Percentiles rank a stretch among this genome's conserved stretches.
These are phyloP conservation scores for Sogatella furcifera DNA, from an alignment of 1,140 invertebrate genomes.

Conservation along the genomic window DNA sequence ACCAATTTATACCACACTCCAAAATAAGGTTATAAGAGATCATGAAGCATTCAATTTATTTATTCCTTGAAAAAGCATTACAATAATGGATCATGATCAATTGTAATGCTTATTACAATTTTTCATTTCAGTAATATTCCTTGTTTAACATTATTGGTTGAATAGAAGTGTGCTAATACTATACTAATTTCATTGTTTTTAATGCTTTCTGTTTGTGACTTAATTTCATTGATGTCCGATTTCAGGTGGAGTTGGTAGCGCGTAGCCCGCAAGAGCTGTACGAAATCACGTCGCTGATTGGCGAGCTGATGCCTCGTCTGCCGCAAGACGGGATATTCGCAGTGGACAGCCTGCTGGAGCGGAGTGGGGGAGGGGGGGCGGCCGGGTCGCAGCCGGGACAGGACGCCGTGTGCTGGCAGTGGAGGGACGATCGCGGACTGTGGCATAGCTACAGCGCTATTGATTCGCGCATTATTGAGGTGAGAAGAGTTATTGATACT, in stretches of 20 bases:
- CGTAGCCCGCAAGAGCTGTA: constrained; percentile 91
- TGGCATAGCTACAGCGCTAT: constrained; percentile 63
- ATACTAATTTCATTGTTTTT: not conserved
- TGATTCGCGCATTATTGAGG: constrained; percentile 74
- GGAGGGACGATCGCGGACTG: constrained; percentile 73
- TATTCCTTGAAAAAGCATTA: too few relatives aligned
- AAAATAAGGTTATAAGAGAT: too few relatives aligned
- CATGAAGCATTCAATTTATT: too few relatives aligned
- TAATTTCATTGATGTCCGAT: constrained; percentile 9
- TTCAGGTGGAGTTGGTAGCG: constrained; percentile 69
- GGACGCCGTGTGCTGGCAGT: constrained; percentile 87
- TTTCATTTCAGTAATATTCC: too few relatives aligned
- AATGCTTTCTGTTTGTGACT: not conserved
- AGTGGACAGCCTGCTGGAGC: constrained; percentile 77
- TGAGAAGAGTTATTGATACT: too few relatives aligned
- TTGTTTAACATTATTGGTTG: too few relatives aligned
- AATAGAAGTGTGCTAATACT: too few relatives aligned
- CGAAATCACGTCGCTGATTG: constrained; percentile 92
- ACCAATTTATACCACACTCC: too few relatives aligned
- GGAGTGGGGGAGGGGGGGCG: constrained; percentile 22
- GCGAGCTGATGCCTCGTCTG: constrained; percentile 88
- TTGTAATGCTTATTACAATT: too few relatives aligned
- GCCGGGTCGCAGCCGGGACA: constrained; percentile 29
- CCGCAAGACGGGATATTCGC: constrained; percentile 90
- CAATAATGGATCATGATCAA: too few relatives aligned